Conservation (phyloP, 1,140 invertebrate genomes). For the Condylostylus longicornis region DNA sequence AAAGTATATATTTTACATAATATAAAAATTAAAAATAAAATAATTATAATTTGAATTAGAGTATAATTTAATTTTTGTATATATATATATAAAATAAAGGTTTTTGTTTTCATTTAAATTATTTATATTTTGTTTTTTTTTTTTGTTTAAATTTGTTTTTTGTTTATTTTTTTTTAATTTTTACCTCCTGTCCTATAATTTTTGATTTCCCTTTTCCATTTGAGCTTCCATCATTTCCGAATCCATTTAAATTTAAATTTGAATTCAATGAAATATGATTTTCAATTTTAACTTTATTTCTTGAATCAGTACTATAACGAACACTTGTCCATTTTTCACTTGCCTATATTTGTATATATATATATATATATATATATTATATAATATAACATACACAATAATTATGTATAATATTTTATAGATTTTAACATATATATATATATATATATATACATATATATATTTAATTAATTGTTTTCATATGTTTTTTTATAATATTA, state of each 20-base stretch:
- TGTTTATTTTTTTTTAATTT: neutral
- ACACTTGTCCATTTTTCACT: constrained; percentile 10
- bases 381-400: too few relatives aligned
- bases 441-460: too few relatives aligned
- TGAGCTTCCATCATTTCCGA: neutral
- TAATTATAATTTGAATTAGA: neutral
- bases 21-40: neutral
- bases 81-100: neutral
- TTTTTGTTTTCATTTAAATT: neutral
- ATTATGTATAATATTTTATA: too few relatives aligned
- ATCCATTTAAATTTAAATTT: constrained; percentile 10
- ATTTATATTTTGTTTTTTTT: neutral
- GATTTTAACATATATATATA: too few relatives aligned
- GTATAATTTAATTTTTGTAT: neutral
- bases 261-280: constrained; percentile 8
- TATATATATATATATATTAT: neutral
- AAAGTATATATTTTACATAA: too few relatives aligned
- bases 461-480: too few relatives aligned
- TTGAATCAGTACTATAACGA: constrained; percentile 6
- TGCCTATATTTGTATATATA: neutral
- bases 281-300: constrained; percentile 8
- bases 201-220: neutral
- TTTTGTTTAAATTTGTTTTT: neutral
- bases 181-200: constrained; percentile 7
- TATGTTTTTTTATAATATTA: too few relatives aligned